Evolutionary conservation across 2,797 vertebrate species (phyloP).

Genomic region (Capromys pilorides): DNA sequence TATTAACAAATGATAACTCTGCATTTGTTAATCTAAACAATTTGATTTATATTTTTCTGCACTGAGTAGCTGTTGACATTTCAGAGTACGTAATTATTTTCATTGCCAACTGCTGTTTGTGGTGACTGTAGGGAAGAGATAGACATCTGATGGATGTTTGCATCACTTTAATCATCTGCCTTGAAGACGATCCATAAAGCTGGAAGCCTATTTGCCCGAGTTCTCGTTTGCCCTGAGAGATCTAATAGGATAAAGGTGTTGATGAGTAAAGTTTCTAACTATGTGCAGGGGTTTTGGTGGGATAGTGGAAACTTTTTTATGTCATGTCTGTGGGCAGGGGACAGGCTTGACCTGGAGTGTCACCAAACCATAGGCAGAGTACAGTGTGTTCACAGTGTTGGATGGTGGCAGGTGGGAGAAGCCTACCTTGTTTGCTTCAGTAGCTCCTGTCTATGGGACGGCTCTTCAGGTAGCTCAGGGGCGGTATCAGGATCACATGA

Average conservation of each 20-base stretch:
- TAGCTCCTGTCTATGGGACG: background rate
- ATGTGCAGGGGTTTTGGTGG: background rate
- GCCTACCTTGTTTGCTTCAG: background rate
- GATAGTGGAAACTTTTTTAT: background rate
- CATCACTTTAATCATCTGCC: constrained; percentile 30
- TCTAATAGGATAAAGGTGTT: constrained; percentile 17
- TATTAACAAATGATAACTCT: constrained; percentile 77
- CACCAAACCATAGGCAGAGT: background rate
- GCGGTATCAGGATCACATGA: background rate
- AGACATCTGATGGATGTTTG: constrained; percentile 43
- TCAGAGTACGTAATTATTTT: constrained; percentile 72
- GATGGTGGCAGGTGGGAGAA: constrained; percentile 2
- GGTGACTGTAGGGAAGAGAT: constrained; percentile 62
- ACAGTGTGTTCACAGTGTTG: background rate
- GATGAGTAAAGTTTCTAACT: background rate
- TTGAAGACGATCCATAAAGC: constrained; percentile 35
- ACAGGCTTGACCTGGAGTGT: background rate
- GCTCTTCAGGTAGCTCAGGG: background rate
- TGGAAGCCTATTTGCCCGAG: background rate
- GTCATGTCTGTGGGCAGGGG: background rate
- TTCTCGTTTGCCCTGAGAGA: constrained; percentile 50
- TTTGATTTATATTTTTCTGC: constrained; percentile 71
- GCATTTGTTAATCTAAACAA: constrained; percentile 76
- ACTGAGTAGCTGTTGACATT: constrained; percentile 68
- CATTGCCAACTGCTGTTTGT: constrained; percentile 68